Evolutionary conservation across 2,888 invertebrate genomes (phyloP), one percentile per base, ranked within the genome.

Genomic region (Heteromyza rotundicornis): DNA sequence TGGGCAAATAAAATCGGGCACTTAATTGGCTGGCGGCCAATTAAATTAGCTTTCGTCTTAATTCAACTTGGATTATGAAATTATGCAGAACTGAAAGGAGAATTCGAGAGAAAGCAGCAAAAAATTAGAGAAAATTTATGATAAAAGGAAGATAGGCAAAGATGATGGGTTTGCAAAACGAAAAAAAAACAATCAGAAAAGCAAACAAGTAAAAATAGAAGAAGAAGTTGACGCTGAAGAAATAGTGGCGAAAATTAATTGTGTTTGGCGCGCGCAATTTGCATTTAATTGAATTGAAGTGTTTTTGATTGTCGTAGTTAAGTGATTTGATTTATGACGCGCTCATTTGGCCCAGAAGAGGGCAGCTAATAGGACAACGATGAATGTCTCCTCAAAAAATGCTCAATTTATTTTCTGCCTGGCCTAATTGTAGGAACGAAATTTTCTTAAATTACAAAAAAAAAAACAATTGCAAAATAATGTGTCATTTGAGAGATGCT

Each of bases 281-380:
- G 14, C 5, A 55, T 52, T 56, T 24, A n/a, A 50, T 51, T 51
- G 17, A 20, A 19, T 12, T 17, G 2, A 19, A 47, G 14, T 51
- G n/a, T 54, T 52, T 24, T 32, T 32, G 32, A 52, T 24, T 52
- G 52, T 52, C 27, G 27, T 14, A 52, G 20, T 51, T 51, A 51
- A 51, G 22, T 22, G 22, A 20, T 22, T 20, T 51, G 23, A 51
- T 51, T 51, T 22, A 51, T 51, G 20, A 20, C 51, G 5, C 17
- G 20, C 47, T 47, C 19, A 47, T 47, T n/a, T 12, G 17, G 23
- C 27, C 27, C 27, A 5, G 27, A 27, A 5, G 7, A 10, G 10
- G 27, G 27, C 27, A 7, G 27, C 27, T 27, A 27, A 5, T 27
- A 10, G 10, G 27, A 27, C 27, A 10, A 10, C 5, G 27, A 10